Base-by-base conservation (phyloP, 2,797 vertebrate genomes). In the Manis javanica region DNA sequence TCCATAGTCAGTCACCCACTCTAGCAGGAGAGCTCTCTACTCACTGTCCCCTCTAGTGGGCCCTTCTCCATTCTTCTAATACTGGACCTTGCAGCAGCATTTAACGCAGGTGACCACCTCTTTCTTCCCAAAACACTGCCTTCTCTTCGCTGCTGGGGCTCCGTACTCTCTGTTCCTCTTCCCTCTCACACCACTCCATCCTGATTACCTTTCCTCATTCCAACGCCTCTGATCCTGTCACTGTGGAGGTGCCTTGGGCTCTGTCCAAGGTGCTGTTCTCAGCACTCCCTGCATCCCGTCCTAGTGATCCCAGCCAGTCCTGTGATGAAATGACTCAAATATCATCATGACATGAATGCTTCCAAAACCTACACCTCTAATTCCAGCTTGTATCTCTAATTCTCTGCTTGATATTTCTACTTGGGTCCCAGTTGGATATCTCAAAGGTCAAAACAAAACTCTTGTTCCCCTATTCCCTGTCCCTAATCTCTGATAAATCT, bases 361-460 rank as follows among this genome's bases (percentile, higher is more conserved):
- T 75, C 53, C 49, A 16, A 78, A 93, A 82, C 34, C 7, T 37
- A 34, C 11, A 61, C 24, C n/a, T 90, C 51, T 69, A 4, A 82
- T 49, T 39, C 53, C 29, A 71, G 9, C 72, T 92, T 34, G 0
- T 31, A 12, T 42, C 51, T 74, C 46, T n/a, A 39, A 9, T 51
- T 66, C 12, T 82, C 37, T 82, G 49, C 39, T 83, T 87, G 77
- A 4, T 92, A 37, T 84, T 94, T 75, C 71, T 42, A 34, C 13
- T 26, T 81, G 86, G n/a, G 69, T 42, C n/a, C 72, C 5, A 72
- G 5, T 0, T 68, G 24, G 15, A 0, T 49, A 82, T 85, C 49
- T 91, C 72, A 86, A 75, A 96, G 78, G 19, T 85, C 64, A 24
- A 64, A 92, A 46, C 26, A 74, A 37, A 42, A 29, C 39, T 42